Evolutionary conservation across 2,113 vertebrate genomes (phyloP), one percentile per base, ranked within the genome.

Genomic region (Leuciscus idus): DNA sequence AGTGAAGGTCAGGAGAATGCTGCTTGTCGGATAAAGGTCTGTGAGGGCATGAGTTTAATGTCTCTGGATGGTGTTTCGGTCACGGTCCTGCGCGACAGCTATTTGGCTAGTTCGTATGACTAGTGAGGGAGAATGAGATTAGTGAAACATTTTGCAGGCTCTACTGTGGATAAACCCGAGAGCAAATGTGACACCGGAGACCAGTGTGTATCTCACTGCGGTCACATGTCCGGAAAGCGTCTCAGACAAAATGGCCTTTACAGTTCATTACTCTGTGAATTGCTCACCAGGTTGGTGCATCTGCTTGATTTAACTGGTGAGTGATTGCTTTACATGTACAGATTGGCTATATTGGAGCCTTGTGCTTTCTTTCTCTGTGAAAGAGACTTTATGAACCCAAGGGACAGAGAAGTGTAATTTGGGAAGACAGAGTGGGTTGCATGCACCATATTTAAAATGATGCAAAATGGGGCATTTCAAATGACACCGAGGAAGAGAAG

Each of bases 221-320:
- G 76, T 72, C 75, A 83, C 39, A 84, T 85, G 86, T 36, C 59
- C 66, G 46, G 61, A 72, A 86, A 88, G 80, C 30, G 30, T 61
- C 74, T 74, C 4, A 17, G 52, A 11, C 50, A 72, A 62, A 66
- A 43, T 83, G 15, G 33, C 30, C 89, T 88, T 91, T 88, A 78
- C 89, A 2, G 48, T 84, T 75, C 72, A 74, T 89, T 92, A 87
- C 73, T 84, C 52, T 26, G 10, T 23, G 6, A 88, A 88, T 19
- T 73, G 79, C 76, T 85, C 77, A 87, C 59, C 84, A 88, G 77
- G 84, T 87, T 87, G 87, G 89, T 84, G 89, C 76, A 83, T 57
- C 26, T 61, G 59, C 59, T 86, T 70, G 81, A 86, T 89, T 84
- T 50, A 87, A 1, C 76, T 48, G 76, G 19, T 86, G 87, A 64